Conservation (phyloP, 2,888 invertebrate species). For the Chrysolina haemoptera region DNA sequence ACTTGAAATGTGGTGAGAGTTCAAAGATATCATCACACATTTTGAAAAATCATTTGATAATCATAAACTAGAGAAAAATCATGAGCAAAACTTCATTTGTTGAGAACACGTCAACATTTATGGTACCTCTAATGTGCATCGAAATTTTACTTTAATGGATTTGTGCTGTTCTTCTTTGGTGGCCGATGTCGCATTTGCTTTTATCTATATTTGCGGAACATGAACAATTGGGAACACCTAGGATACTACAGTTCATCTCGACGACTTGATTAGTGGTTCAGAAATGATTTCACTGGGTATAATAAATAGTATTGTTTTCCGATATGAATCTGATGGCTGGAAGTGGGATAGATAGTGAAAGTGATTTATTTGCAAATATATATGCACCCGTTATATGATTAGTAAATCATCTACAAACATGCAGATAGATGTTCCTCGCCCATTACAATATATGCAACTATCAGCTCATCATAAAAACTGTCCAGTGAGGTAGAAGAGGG, state of each 20-base stretch:
- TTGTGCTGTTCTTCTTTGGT: constrained; percentile 3
- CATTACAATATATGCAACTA: too few species aligned
- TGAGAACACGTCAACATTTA: not conserved
- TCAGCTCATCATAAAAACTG: too few species aligned
- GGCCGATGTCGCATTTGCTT: not conserved
- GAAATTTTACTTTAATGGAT: constrained; percentile 7
- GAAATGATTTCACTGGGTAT: not conserved
- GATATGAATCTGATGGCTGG: not conserved
- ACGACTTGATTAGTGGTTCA: constrained; percentile 39
- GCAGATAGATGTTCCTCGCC: too few species aligned
- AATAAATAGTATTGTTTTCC: not conserved
- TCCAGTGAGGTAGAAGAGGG: too few species aligned
- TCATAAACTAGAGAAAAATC: too few species aligned
- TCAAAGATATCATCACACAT: too few species aligned
- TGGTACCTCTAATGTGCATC: not conserved
- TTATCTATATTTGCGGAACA: constrained; percentile 8
- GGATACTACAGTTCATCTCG: constrained; percentile 44
- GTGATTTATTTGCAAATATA: too few species aligned
- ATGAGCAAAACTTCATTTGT: not conserved
- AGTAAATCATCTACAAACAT: too few species aligned
- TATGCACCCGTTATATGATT: too few species aligned
- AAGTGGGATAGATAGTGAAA: not conserved
- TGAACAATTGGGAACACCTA: not conserved
- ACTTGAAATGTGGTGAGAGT: too few species aligned
- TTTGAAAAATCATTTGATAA: too few species aligned